phyloP scores from a whole-genome alignment of 2,888 invertebrate species.

The Synergus umbraculus region DNA sequence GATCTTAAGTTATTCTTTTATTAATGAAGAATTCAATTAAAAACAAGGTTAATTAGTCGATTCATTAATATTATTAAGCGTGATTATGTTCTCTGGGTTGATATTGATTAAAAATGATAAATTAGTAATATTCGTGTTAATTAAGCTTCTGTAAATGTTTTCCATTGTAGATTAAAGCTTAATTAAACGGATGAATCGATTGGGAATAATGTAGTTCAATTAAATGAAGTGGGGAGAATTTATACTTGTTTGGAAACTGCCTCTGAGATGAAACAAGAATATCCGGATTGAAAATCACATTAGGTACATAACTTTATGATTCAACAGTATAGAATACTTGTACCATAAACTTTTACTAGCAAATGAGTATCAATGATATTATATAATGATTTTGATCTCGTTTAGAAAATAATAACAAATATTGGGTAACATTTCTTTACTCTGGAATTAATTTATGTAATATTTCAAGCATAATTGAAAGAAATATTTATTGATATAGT shows the following conservation, averaged over 20 bases:
- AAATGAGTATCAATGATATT: neutral
- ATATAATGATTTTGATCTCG: neutral
- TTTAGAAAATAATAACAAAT: neutral
- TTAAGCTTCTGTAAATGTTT: neutral
- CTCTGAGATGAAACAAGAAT: constrained; percentile 7
- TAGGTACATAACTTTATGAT: constrained; percentile 5
- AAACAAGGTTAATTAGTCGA: no score
- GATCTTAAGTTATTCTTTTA: no score
- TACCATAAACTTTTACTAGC: neutral
- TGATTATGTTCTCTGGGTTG: neutral
- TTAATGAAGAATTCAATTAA: no score
- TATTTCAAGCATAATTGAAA: neutral
- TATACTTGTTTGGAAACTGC: neutral
- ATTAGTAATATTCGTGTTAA: neutral
- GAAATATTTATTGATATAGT: no score
- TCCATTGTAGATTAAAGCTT: neutral
- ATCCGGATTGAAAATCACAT: neutral
- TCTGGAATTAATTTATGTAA: neutral
- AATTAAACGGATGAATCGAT: neutral
- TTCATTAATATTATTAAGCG: no score
- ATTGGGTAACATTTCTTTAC: neutral
- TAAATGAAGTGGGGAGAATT: neutral
- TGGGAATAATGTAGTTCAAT: neutral
- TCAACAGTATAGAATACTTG: neutral
- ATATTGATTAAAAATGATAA: neutral